Percentiles rank a stretch among this genome's conserved stretches.
Evolutionary conservation across 2,113 vertebrate species (phyloP).

Genomic region (Eidolon helvum): DNA sequence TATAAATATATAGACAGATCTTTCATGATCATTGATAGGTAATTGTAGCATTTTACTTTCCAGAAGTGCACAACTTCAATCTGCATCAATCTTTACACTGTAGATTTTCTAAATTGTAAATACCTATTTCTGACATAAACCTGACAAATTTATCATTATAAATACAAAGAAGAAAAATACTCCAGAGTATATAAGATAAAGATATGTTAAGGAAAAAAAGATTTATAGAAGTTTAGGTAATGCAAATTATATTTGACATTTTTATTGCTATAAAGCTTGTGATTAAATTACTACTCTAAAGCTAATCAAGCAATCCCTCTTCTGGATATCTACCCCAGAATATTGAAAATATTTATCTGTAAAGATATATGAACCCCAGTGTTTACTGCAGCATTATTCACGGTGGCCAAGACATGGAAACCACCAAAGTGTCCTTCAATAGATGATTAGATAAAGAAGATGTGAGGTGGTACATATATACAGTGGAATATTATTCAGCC

Average conservation of each 20-base stretch:
- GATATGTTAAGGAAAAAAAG: not conserved
- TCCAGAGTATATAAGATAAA: not conserved
- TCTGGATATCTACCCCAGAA: no score
- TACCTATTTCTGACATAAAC: not conserved
- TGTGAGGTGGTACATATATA: no score
- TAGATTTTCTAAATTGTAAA: not conserved
- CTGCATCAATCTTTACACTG: not conserved
- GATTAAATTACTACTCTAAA: not conserved
- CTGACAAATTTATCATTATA: not conserved
- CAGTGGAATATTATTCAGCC: no score
- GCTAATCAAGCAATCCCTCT: not conserved
- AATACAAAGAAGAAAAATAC: not conserved
- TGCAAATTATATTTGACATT: not conserved
- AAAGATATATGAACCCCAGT: no score
- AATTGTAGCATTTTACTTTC: not conserved
- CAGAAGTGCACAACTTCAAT: not conserved
- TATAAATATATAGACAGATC: not conserved
- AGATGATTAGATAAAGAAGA: no score
- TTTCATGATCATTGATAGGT: not conserved
- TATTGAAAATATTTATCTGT: no score
- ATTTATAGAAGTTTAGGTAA: not conserved
- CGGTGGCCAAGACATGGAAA: no score
- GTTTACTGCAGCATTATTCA: no score
- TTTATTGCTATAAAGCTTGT: not conserved
- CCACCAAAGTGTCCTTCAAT: no score